Evolutionary conservation across 53 echinoderm and acorn worm species (phyloP), one percentile per base, ranked within the genome.

Genomic region (Echinarachnius parma): DNA sequence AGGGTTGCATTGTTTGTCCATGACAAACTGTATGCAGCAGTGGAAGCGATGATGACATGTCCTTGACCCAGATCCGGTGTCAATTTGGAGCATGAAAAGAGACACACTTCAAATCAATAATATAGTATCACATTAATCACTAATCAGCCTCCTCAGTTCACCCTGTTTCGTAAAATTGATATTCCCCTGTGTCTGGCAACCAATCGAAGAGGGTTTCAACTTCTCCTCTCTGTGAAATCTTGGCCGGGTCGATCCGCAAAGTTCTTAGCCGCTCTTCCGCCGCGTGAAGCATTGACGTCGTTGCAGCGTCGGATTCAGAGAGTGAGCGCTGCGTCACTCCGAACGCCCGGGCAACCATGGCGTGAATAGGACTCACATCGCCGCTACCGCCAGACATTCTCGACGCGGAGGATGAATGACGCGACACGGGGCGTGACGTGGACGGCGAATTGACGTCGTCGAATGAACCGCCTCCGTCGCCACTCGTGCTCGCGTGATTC

Each of bases 151-250:
- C n/a, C n/a, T n/a, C n/a, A n/a, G n/a, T n/a, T n/a, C n/a, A n/a
- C n/a, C n/a, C n/a, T n/a, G n/a, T n/a, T n/a, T n/a, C n/a, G n/a
- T n/a, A n/a, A n/a, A n/a, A n/a, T n/a, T n/a, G n/a, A 61, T 21
- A 21, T 58, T 14, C 32, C 16, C 54, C 74, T 25, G 26, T 56
- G 18, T 72, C 35, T 7, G 39, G 39, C n/a, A 67, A 37, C 68
- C 68, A 67, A 31, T 77, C 26, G 33, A 83, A 77, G 9, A 77
- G 31, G 9, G 83, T 49, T 20, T 83, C 77, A 2, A 83, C 37
- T 46, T 83, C 83, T 28, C 77, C 61, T 22, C 62, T 57, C 5
- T 60, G 68, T 14, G 13, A n/a, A 1, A 53, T 61, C 58, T 57
- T 75, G 0, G 35, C 28, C 28, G 83, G 83, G 36, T 68, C 68